Conservation (phyloP, 2,113 vertebrate species). For the Erythrocebus patas region DNA sequence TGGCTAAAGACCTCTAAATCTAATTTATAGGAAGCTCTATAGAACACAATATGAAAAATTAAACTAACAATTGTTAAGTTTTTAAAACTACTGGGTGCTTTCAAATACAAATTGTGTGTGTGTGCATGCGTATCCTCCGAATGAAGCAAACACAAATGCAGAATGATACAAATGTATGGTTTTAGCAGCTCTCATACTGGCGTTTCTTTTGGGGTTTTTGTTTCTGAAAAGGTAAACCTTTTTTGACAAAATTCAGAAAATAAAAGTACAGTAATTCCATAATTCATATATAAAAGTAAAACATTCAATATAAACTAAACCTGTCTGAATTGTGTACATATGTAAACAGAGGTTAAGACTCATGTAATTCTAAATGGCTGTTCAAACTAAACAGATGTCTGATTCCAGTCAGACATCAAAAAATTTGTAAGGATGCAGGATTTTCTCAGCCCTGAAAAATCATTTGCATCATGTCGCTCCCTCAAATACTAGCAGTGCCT, state of each 20-base stretch:
- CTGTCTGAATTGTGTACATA: not conserved
- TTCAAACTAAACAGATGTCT: not conserved
- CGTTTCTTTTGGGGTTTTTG: not conserved
- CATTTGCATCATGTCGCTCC: no score
- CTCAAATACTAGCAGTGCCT: not conserved
- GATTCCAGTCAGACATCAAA: not conserved
- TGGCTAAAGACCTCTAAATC: not conserved
- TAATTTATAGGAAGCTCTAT: not conserved
- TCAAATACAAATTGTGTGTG: not conserved
- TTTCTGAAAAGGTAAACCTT: not conserved
- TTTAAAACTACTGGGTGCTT: not conserved
- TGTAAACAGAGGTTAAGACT: not conserved
- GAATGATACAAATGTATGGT: not conserved
- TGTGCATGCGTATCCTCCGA: not conserved
- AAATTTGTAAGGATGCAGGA: not conserved
- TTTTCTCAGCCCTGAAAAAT: not conserved
- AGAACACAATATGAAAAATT: not conserved
- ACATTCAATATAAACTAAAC: not conserved
- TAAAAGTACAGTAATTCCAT: not conserved
- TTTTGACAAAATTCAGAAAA: not conserved
- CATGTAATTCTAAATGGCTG: not conserved
- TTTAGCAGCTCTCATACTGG: not conserved
- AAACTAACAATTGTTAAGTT: not conserved
- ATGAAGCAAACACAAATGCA: not conserved
- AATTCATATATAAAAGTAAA: not conserved